Base-by-base conservation (phyloP, 2,113 vertebrate species). In the Tachysurus vachellii region DNA sequence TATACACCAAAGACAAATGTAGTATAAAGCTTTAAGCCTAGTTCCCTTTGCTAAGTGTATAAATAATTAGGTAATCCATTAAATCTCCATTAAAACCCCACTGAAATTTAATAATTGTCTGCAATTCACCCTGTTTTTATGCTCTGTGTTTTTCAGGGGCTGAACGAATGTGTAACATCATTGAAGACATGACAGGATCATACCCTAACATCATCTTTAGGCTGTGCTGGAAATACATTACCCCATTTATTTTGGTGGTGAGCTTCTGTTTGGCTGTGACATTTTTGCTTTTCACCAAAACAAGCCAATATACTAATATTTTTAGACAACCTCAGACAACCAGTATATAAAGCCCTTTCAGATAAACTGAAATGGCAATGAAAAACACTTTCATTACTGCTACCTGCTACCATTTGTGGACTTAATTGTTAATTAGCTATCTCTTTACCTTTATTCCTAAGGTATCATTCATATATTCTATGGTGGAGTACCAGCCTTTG, bases 161-260 rank as follows among this genome's bases (percentile, higher is more conserved):
- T 31, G 90, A 95, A 19, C 44, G 28, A 31, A 3, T 96, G 54
- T 93, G 50, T 77, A 86, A 66, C 12, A 90, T 93, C 75, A 95
- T 95, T 50, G 85, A 93, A 86, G 92, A 95, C 87, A 96, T 96
- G 95, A 95, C 94, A 13, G 94, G 92, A 0, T 83, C 87, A 47
- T 54, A 19, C 0, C 89, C 92, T 17, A 93, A 89, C 47, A 59
- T 76, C 0, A 89, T 93, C 73, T 95, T 96, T 76, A 95, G 93
- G 90, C 61, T 94, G 86, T 95, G 95, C 90, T 95, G 95, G 95
- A 92, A 89, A 79, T 95, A 87, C 57, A 62, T 96, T 87, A 95
- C 94, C 0, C 95, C 95, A 0, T 53, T 94, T 26, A 85, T 94
- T n/a, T 93, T 91, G 26, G 61, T 95, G 91, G 95, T 95, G 82